These are phyloP conservation scores for Drosophila paracracens DNA, from an alignment of 2,888 invertebrate species.

Conservation along the genomic window DNA sequence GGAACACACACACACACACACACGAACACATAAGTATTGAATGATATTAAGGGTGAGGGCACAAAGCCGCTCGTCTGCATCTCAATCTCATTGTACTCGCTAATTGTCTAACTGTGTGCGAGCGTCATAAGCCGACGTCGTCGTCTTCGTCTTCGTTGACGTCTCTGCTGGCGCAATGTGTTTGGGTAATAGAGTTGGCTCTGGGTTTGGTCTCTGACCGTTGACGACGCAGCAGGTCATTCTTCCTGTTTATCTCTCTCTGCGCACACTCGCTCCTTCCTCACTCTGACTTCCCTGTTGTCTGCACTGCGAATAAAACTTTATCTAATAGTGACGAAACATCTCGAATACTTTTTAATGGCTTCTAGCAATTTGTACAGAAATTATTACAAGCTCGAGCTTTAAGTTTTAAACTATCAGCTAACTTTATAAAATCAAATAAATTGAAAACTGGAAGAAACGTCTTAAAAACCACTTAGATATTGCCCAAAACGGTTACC, in stretches of 20 bases:
- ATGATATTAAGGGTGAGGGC: constrained; percentile 53
- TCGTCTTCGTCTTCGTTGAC: constrained; percentile 19
- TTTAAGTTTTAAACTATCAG: background rate
- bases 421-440: background rate
- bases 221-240: constrained; percentile 74
- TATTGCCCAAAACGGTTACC: background rate
- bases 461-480: background rate
- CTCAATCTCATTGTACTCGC: constrained; percentile 81
- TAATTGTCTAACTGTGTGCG: constrained; percentile 73
- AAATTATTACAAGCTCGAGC: background rate
- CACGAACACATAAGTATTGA: background rate
- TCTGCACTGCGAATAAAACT: constrained; percentile 4
- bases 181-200: constrained; percentile 37
- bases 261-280: constrained; percentile 25
- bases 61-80: constrained; percentile 69
- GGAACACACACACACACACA: constrained; percentile 65
- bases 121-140: constrained; percentile 74
- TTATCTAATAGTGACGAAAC: background rate
- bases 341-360: background rate
- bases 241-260: constrained; percentile 77
- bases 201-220: constrained; percentile 38
- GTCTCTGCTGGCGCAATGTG: constrained; percentile 66
- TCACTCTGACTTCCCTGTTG: constrained; percentile 20
- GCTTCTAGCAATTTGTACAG: background rate
- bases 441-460: background rate